Base-by-base conservation (phyloP, 2,888 invertebrate genomes). In the Euzophera pinguis region DNA sequence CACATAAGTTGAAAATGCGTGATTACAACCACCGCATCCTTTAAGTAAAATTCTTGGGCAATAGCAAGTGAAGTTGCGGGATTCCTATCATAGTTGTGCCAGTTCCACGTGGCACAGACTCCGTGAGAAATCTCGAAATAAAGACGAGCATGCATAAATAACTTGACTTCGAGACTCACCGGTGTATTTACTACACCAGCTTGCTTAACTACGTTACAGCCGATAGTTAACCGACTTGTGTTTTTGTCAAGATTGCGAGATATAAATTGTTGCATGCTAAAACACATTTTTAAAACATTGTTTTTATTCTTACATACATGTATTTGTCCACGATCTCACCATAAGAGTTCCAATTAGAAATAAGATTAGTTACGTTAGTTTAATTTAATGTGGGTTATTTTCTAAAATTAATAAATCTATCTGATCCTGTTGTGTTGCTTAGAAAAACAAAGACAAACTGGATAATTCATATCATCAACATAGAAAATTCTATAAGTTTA, bases 71-170 rank as follows among this genome's bases (percentile, higher is more conserved):
- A 39, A 12, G 50, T 47, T 47, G 34, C 29, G 43, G 43, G 53
- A 56, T 48, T 22, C 45, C 38, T 27, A 35, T 41, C 50, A 13
- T 47, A 37, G 58, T 61, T 60, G 62, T 63, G 10, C 7, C 10
- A 32, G 32, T 32, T 22, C 22, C 22, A 22, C 22, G 22, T 22
- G 22, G 22, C 32, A 16, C 8, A 67, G 65, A 59, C 64, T 74
- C 70, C 74, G 78, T 82, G 84, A 76, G 81, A 81, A 84, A 75
- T 75, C 66, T 75, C 52, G 53, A 58, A 71, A 70, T 68, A 62
- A 60, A 62, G 63, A 55, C 63, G 57, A 59, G 65, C 64, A 71
- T 75, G 65, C 59, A 38, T 49, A 38, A 49, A 38, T 27, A 47
- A 47, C 35, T 6, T 34, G 12, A 37, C 9, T 38, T 39, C 17